These are phyloP conservation scores for Bos taurus DNA, from an alignment of 2,113 vertebrate species.

Conservation along the genomic window ARS-UCD2.0 NC_037334.1:43073501-43074000, in stretches of 20 bases:
- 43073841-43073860: neutral
- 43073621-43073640: neutral
- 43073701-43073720: neutral
- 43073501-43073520: neutral
- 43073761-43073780: neutral
- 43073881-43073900: neutral
- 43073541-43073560: accelerated
- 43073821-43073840: neutral
- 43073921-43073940: neutral
- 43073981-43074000: accelerated
- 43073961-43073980: neutral
- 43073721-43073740: neutral
- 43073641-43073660: neutral
- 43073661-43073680: neutral
- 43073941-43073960: neutral
- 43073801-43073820: neutral
- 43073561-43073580: neutral
- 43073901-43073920: neutral
- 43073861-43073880: neutral
- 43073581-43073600: neutral
- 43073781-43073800: neutral
- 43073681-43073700: neutral
- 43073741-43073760: neutral
- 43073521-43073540: neutral
- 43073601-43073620: neutral